Percentiles rank a stretch among this genome's conserved stretches.
Evolutionary conservation across 2,797 vertebrate genomes (phyloP).

Genomic region (Scarus forsteni): DNA sequence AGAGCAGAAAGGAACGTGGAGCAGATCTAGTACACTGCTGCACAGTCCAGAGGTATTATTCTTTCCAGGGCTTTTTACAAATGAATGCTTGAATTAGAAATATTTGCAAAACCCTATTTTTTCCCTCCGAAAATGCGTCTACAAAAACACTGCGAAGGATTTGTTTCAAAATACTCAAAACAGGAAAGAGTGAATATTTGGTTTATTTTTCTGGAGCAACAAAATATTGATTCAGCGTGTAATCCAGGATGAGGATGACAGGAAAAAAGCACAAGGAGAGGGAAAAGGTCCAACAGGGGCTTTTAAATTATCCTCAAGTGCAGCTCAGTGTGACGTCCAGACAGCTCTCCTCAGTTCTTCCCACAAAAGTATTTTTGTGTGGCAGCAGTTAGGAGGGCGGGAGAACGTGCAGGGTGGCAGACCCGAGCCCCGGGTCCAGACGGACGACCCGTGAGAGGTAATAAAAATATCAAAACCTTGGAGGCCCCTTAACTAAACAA

Average conservation of each 20-base stretch:
- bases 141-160: slow-evolving; percentile 71
- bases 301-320: slow-evolving; percentile 87
- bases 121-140: slow-evolving; percentile 58
- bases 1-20: slow-evolving; percentile 56
- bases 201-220: slow-evolving; percentile 80
- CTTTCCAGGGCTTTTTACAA: slow-evolving; percentile 82
- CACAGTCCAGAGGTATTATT: slow-evolving; percentile 75
- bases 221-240: slow-evolving; percentile 82
- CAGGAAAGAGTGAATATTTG: slow-evolving; percentile 65
- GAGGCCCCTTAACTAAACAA: slow-evolving; percentile 86
- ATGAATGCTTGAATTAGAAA: slow-evolving; percentile 85
- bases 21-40: slow-evolving; percentile 74
- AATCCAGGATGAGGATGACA: slow-evolving; percentile 80
- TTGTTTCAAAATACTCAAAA: slow-evolving; percentile 73
- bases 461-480: slow-evolving; percentile 87
- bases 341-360: slow-evolving; percentile 85
- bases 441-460: slow-evolving; percentile 84
- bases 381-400: slow-evolving; percentile 59
- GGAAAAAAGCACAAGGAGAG: slow-evolving; percentile 76
- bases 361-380: slow-evolving; percentile 87
- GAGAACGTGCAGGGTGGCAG: slow-evolving; percentile 72
- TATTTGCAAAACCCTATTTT: slow-evolving; percentile 75
- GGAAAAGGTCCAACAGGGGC: slow-evolving; percentile 82
- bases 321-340: slow-evolving; percentile 89
- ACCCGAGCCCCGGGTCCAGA: slow-evolving; percentile 67